Conservation (phyloP, 1,140 invertebrate genomes). For the Drosophila triauraria region DNA sequence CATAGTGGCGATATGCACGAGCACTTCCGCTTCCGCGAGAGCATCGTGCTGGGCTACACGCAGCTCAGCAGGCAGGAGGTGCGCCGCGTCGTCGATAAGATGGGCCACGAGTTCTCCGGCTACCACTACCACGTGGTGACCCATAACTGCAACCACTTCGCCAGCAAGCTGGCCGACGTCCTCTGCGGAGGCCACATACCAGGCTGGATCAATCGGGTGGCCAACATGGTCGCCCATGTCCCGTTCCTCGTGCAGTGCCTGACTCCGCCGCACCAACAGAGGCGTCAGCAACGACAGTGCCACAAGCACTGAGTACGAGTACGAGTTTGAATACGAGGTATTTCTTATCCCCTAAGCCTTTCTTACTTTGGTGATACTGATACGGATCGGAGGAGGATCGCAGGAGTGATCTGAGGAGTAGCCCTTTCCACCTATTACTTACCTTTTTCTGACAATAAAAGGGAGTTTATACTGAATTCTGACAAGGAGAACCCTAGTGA, state of each 20-base stretch:
- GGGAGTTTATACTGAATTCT: background rate
- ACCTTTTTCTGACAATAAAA: too few species aligned
- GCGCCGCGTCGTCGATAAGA: slow-evolving; percentile 92
- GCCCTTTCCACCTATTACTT: too few species aligned
- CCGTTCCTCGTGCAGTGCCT: slow-evolving; percentile 97
- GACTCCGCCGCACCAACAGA: slow-evolving; percentile 85
- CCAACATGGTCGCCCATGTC: slow-evolving; percentile 97
- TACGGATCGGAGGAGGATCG: too few species aligned
- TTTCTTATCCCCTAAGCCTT: background rate
- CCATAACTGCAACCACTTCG: slow-evolving; percentile 99
- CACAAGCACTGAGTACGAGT: background rate
- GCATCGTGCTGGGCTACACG: slow-evolving; percentile 96
- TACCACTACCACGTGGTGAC: slow-evolving; percentile 98
- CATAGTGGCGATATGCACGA: slow-evolving; percentile 95
- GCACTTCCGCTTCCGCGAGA: slow-evolving; percentile 98
- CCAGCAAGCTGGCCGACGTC: slow-evolving; percentile 94
- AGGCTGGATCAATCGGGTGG: slow-evolving; percentile 97
- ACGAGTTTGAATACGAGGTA: background rate
- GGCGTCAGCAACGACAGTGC: background rate
- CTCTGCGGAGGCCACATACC: slow-evolving; percentile 97
- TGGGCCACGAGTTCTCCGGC: slow-evolving; percentile 98
- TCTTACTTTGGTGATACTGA: background rate
- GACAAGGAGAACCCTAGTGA: too few species aligned
- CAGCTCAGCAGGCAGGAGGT: slow-evolving; percentile 97
- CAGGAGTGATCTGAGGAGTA: too few species aligned